A percentile compares a stretch with the other conserved stretches of the same genome.
phyloP scores from a whole-genome alignment of 2,888 invertebrate species.

The Selenia dentaria region DNA sequence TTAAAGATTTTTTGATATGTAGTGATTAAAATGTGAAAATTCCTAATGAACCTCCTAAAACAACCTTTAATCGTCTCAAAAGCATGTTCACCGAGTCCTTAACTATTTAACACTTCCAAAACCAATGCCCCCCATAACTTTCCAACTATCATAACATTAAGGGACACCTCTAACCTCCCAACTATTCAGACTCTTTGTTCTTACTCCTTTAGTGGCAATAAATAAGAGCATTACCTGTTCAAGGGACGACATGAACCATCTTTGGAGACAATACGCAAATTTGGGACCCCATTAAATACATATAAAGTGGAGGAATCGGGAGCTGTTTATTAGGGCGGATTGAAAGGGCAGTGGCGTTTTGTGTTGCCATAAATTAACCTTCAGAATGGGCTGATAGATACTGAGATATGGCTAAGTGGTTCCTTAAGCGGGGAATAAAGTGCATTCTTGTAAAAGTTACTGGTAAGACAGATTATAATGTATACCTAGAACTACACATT shows the following conservation, averaged over 20 bases:
- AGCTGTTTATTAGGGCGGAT: conserved; percentile 60
- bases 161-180: conserved; percentile 43
- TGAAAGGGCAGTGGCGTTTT: conserved; percentile 42
- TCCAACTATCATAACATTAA: conserved; percentile 60
- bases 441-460: no score
- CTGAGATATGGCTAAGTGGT: no score
- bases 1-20: no score
- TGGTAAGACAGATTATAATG: no score
- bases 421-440: no score
- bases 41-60: neutral
- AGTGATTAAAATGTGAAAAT: no score
- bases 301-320: conserved; percentile 66
- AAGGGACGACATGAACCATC: conserved; percentile 60
- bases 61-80: no score
- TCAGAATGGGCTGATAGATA: conserved; percentile 21
- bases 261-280: conserved; percentile 77
- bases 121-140: conserved; percentile 44
- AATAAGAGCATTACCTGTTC: conserved; percentile 80
- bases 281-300: conserved; percentile 70
- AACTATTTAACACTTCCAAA: conserved; percentile 40
- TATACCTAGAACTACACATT: no score
- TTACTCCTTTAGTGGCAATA: conserved; percentile 69
- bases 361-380: conserved; percentile 33
- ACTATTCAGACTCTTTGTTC: conserved; percentile 69
- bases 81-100: conserved; percentile 19